phyloP scores from a whole-genome alignment of 2,113 vertebrate species.

The Poecilia latipinna region DNA sequence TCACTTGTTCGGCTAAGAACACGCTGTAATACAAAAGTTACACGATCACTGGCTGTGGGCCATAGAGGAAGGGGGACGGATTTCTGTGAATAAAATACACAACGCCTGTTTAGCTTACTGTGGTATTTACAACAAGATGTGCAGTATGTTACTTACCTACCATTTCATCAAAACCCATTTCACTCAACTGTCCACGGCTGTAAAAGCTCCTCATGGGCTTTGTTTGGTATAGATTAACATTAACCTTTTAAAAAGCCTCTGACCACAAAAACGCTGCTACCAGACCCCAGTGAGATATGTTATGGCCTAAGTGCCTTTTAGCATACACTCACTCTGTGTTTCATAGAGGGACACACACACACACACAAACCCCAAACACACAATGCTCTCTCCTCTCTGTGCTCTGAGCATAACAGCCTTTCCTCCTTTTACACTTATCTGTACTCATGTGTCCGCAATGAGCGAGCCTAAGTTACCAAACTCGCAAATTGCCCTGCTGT shows the following conservation, averaged over 20 bases:
- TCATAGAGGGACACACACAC: constrained; percentile 44
- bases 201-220: constrained; percentile 81
- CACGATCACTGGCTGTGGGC: constrained; percentile 59
- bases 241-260: constrained; percentile 84
- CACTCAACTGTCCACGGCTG: constrained; percentile 75
- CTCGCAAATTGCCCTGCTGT: constrained; percentile 81
- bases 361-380: constrained; percentile 29
- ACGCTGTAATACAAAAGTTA: constrained; percentile 68
- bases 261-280: constrained; percentile 81
- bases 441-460: constrained; percentile 73
- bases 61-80: constrained; percentile 28
- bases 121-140: constrained; percentile 70
- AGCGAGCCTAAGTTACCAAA: constrained; percentile 78
- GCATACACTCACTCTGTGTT: constrained; percentile 64
- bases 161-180: constrained; percentile 79
- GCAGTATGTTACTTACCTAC: constrained; percentile 70
- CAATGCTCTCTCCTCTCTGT: constrained; percentile 54
- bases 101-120: constrained; percentile 62
- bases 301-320: constrained; percentile 84
- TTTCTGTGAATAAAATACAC: constrained; percentile 43
- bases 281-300: constrained; percentile 81
- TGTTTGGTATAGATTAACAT: constrained; percentile 85
- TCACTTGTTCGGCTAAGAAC: constrained; percentile 57
- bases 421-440: constrained; percentile 79
- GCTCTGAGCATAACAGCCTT: constrained; percentile 71